Evolutionary conservation across 2,797 vertebrate genomes (phyloP), one percentile per base, ranked within the genome.

Genomic region (Anisognathus igniventris): DNA sequence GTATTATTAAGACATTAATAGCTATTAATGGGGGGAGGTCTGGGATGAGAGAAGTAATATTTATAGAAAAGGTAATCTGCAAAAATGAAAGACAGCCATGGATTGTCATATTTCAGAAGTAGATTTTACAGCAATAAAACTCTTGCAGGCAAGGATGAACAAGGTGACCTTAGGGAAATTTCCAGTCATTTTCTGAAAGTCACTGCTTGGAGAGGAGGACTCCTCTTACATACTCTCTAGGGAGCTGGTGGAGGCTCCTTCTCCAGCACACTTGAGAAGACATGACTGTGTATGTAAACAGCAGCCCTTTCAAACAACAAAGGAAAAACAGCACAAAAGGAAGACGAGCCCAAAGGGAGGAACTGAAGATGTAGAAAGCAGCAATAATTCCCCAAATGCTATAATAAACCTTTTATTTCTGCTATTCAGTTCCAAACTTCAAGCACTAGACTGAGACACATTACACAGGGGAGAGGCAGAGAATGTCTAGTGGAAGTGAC

Each of bases 1-100:
- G 30, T 5, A 2, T 84, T 93, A 92, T 76, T 83, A 96, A 94
- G 79, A 72, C 76, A 81, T 83, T 92, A 92, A 84, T 67, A 92
- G 30, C 40, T 91, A 22, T 22, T 96, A 93, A 92, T 67, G 62
- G 30, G 39, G 33, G 22, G 25, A 90, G 37, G 51, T 70, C 28
- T 90, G 45, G 39, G 13, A 73, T 65, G 68, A 37, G 21, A 74
- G 30, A 68, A 76, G 39, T n/a, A 83, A 42, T 73, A 90, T 58
- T 90, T 78, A 62, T 62, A 88, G 77, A 45, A 72, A 88, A 93
- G 33, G 6, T 73, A 84, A 88, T 79, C 28, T 92, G 18, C 20
- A 62, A 50, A 91, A 88, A 71, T 3, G 24, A 91, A 86, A 88
- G 37, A n/a, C 14, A 81, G 76, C 4, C 6, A 11, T 62, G 51